A percentile compares a stretch with the other conserved stretches of the same genome.
These are phyloP conservation scores for Hylomyscus alleni DNA, from an alignment of 2,797 vertebrate species.

Conservation along the genomic window DNA sequence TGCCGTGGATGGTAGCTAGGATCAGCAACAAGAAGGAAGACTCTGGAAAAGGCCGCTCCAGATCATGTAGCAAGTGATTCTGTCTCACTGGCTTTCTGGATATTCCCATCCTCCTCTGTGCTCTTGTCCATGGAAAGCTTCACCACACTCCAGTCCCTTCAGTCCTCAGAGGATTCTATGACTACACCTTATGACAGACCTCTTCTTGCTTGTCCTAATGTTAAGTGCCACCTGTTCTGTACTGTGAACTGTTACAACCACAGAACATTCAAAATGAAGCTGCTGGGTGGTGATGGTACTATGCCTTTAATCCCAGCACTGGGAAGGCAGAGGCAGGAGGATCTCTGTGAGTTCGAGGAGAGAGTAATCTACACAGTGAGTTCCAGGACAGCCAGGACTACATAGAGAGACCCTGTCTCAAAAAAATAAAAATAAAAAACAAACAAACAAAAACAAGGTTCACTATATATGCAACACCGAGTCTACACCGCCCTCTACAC, in stretches of 20 bases:
- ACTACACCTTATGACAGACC: not conserved
- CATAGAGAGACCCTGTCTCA: not conserved
- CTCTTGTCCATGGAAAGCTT: not conserved
- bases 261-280: not conserved
- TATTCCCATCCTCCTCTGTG: not conserved
- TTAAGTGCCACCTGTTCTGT: not conserved
- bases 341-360: not conserved
- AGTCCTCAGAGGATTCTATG: not conserved
- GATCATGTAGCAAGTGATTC: not conserved
- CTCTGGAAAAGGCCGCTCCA: accelerated
- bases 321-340: not conserved
- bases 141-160: not conserved
- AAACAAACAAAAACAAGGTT: not conserved
- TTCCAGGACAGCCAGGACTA: not conserved
- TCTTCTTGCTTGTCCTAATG: not conserved
- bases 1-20: not conserved
- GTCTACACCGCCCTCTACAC: too few relatives aligned
- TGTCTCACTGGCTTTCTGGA: not conserved
- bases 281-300: not conserved
- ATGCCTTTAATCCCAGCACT: not conserved
- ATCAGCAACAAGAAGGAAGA: not conserved
- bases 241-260: not conserved
- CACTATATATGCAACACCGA: too few relatives aligned
- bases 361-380: not conserved
- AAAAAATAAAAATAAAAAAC: not conserved